Percentiles rank a stretch among this genome's conserved stretches.
phyloP scores from a whole-genome alignment of 2,797 vertebrate genomes.

The Acropternis orthonyx region DNA sequence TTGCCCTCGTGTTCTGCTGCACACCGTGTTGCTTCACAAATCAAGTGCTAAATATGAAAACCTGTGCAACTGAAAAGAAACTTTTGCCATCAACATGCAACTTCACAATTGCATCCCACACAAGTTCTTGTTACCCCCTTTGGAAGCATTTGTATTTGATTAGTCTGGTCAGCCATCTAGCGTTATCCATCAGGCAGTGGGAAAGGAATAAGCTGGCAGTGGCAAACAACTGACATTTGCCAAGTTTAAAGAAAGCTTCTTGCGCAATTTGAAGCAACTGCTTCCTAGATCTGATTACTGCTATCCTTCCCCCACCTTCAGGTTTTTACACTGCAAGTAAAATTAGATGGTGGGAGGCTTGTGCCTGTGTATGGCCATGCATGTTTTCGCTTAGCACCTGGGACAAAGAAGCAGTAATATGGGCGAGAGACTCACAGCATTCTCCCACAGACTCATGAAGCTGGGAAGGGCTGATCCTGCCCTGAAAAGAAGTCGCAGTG shows the following conservation, averaged over 20 bases:
- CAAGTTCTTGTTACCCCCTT: background rate
- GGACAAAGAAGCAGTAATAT: background rate
- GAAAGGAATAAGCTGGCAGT: background rate
- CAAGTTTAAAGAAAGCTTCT: background rate
- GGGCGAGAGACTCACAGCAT: fast-evolving
- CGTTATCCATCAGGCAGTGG: background rate
- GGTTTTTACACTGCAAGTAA: background rate
- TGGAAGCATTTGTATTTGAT: background rate
- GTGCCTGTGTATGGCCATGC: fast-evolving
- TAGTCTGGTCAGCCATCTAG: background rate
- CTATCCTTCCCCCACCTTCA: background rate
- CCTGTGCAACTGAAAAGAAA: background rate
- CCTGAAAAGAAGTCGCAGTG: background rate
- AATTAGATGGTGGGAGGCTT: background rate
- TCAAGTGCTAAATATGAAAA: background rate
- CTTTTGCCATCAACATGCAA: background rate
- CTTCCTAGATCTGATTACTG: background rate
- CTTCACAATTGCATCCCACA: background rate
- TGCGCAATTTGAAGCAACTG: background rate
- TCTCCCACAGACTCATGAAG: background rate
- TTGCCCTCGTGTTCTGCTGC: background rate
- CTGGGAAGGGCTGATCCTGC: background rate
- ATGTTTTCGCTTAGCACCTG: background rate
- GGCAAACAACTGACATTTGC: fast-evolving
- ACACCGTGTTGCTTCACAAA: background rate